A percentile compares a stretch with the other conserved stretches of the same genome.
Conservation (phyloP, 1,140 invertebrate species). For the Drosophila simulans region DNA sequence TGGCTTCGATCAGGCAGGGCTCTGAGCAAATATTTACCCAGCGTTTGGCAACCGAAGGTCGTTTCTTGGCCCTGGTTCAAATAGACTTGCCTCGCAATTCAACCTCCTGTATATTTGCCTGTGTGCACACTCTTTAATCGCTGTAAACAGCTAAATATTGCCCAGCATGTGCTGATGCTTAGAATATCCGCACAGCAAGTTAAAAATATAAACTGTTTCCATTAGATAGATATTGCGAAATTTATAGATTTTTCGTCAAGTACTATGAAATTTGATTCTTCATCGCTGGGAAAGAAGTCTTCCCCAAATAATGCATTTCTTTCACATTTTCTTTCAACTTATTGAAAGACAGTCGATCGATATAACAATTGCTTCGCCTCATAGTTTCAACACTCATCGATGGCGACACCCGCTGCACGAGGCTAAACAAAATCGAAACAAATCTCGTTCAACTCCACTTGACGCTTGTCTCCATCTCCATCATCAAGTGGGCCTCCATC, state of each 20-base stretch:
- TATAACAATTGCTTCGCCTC: constrained; percentile 18
- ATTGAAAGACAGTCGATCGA: constrained; percentile 26
- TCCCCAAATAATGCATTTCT: too few species aligned
- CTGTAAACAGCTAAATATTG: constrained; percentile 1
- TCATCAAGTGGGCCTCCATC: background rate
- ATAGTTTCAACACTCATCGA: constrained; percentile 28
- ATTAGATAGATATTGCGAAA: too few species aligned
- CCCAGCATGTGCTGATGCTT: too few species aligned
- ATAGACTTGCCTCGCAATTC: constrained; percentile 1
- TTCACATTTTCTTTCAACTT: background rate
- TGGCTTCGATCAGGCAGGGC: constrained; percentile 42
- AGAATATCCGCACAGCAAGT: too few species aligned
- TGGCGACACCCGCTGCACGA: constrained; percentile 15
- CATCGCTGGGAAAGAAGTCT: too few species aligned
- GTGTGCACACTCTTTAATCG: background rate
- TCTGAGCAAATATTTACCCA: constrained; percentile 38
- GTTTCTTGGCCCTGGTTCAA: constrained; percentile 35
- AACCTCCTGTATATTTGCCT: constrained; percentile 11
- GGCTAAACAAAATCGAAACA: constrained; percentile 36
- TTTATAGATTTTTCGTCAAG: too few species aligned
- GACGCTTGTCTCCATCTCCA: constrained; percentile 44
- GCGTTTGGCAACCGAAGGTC: constrained; percentile 24
- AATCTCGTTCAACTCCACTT: constrained; percentile 52
- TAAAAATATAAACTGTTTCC: too few species aligned
- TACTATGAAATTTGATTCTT: too few species aligned